Conservation (phyloP, 2,797 vertebrate species). For the Bovichtus variegatus region DNA sequence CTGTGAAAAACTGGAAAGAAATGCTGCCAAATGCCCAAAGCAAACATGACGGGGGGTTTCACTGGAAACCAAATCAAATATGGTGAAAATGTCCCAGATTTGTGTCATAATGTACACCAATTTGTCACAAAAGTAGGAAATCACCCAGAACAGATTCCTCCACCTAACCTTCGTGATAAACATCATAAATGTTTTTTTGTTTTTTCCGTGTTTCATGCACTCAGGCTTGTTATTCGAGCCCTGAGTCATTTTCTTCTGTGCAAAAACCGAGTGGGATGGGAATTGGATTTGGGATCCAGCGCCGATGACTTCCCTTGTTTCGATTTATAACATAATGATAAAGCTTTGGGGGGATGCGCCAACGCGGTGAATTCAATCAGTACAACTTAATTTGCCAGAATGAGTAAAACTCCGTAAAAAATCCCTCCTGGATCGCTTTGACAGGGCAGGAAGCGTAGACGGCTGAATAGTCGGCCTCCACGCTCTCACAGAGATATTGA, state of each 20-base stretch:
- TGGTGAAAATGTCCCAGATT: neutral
- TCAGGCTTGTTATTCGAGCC: conserved; percentile 30
- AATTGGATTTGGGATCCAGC: conserved; percentile 67
- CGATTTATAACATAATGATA: conserved; percentile 61
- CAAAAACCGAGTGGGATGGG: conserved; percentile 16
- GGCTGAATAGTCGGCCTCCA: neutral
- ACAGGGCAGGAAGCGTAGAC: conserved; percentile 30
- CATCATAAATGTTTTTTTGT: neutral
- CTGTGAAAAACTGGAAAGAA: no score
- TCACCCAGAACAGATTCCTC: conserved; percentile 9
- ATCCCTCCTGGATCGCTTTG: conserved; percentile 26
- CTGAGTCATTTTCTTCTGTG: conserved; percentile 35
- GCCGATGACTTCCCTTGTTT: conserved; percentile 57
- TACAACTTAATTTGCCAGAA: conserved; percentile 56
- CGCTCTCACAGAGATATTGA: conserved; percentile 23
- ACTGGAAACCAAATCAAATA: conserved; percentile 11
- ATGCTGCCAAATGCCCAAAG: no score
- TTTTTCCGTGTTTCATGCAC: conserved; percentile 23
- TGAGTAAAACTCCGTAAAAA: conserved; percentile 55
- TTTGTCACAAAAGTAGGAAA: conserved; percentile 4
- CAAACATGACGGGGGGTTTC: neutral
- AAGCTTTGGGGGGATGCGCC: conserved; percentile 46
- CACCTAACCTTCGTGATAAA: conserved; percentile 5
- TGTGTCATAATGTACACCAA: conserved; percentile 9
- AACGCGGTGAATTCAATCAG: conserved; percentile 58